These are phyloP conservation scores for Galleria mellonella DNA, from an alignment of 1,140 invertebrate genomes.

Conservation along the genomic window DNA sequence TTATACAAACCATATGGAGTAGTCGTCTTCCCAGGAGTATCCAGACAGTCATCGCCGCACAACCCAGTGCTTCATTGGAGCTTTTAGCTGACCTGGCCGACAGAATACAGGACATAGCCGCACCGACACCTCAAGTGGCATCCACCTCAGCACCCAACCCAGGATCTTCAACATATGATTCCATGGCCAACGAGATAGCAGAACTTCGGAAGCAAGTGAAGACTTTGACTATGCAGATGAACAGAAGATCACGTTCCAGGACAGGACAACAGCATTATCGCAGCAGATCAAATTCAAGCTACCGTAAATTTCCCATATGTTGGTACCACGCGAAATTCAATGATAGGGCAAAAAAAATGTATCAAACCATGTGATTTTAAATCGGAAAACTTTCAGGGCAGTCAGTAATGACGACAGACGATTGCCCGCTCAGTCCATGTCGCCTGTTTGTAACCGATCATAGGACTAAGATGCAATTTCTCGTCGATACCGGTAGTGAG, in stretches of 20 bases:
- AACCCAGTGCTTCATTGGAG: neutral
- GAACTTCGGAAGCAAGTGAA: neutral
- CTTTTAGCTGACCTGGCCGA: neutral
- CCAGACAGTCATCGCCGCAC: neutral
- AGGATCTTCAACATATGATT: neutral
- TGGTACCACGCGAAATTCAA: neutral
- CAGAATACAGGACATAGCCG: neutral
- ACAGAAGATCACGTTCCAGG: neutral
- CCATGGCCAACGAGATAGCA: neutral
- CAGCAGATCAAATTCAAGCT: neutral
- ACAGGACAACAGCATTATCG: neutral
- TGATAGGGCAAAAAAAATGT: no score
- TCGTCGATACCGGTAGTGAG: no score
- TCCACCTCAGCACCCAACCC: neutral
- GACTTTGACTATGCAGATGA: neutral
- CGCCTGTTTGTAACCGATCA: neutral
- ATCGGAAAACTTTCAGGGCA: constrained; percentile 2
- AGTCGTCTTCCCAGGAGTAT: neutral
- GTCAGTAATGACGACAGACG: neutral
- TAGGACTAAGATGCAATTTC: neutral
- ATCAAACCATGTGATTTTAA: constrained; percentile 5
- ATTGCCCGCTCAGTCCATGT: neutral
- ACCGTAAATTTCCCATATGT: no score
- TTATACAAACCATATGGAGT: neutral
- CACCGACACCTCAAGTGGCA: neutral